phyloP scores from a whole-genome alignment of 53 echinoderm and acorn worm genomes.

The Patiria pectinifera region DNA sequence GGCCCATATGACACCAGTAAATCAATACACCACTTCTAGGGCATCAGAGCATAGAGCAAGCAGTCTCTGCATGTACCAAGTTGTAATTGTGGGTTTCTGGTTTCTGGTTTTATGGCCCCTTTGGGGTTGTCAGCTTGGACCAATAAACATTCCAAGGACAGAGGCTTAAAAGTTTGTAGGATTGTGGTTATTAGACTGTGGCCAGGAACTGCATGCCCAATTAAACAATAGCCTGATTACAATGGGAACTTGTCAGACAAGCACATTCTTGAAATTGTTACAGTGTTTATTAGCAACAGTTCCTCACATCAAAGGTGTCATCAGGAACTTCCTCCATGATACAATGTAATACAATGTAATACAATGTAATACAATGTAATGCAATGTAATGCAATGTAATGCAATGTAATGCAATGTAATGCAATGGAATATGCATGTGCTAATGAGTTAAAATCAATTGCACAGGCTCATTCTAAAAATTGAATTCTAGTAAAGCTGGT shows the following conservation, averaged over 20 bases:
- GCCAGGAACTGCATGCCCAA: not conserved
- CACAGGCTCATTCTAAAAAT: no score
- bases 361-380: no score
- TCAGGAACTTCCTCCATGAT: no score
- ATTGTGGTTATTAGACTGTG: not conserved
- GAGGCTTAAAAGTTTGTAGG: not conserved
- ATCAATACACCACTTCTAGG: not conserved
- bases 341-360: no score
- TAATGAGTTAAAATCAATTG: no score
- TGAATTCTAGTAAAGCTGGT: no score
- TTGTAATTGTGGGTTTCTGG: not conserved
- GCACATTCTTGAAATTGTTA: not conserved
- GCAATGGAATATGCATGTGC: no score
- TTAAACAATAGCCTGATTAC: slow-evolving; percentile 1
- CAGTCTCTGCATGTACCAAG: not conserved
- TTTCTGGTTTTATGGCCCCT: not conserved
- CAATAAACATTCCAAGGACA: slow-evolving; percentile 38
- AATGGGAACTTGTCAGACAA: not conserved
- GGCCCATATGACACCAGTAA: not conserved
- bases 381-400: no score
- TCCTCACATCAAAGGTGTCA: no score
- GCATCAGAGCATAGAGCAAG: not conserved
- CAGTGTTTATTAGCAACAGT: not conserved
- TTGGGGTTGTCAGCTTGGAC: not conserved
- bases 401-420: no score